Conservation (phyloP, 1,140 invertebrate species). For the Drosophila lowei region DNA sequence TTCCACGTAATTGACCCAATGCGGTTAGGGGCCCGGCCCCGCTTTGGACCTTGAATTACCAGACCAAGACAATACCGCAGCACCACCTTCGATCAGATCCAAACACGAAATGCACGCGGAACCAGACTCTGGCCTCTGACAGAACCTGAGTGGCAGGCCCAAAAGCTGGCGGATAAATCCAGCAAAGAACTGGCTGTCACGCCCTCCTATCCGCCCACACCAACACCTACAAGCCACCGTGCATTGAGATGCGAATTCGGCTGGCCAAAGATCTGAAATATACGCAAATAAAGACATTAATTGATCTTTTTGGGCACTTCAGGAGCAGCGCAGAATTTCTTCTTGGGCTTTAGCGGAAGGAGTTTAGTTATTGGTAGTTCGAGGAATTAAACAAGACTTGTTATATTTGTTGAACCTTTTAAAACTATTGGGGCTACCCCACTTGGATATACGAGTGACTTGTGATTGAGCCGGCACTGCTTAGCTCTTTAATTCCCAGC, state of each 20-base stretch:
- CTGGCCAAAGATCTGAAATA: conserved; percentile 16
- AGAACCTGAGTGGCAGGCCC: conserved; percentile 34
- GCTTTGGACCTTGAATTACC: conserved; percentile 61
- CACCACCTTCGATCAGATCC: conserved; percentile 36
- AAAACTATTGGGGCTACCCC: too few relatives aligned
- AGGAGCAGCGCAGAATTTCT: background rate
- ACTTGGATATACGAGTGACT: too few relatives aligned
- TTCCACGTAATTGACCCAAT: conserved; percentile 63
- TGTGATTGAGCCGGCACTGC: too few relatives aligned
- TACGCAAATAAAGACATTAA: conserved; percentile 42
- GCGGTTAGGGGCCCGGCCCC: conserved; percentile 60
- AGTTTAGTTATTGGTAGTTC: background rate
- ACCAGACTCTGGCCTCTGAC: conserved; percentile 43
- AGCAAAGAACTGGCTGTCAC: conserved; percentile 62
- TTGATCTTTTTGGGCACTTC: conserved; percentile 3
- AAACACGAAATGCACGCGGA: conserved; percentile 51
- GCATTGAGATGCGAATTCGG: conserved; percentile 13
- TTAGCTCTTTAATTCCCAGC: conserved; percentile 1
- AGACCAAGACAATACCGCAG: conserved; percentile 52
- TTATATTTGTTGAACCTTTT: too few relatives aligned
- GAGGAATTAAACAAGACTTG: too few relatives aligned
- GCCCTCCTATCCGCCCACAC: conserved; percentile 52
- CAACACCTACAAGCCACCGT: conserved; percentile 18
- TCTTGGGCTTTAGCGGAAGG: background rate
- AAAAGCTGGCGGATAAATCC: conserved; percentile 26